Base-by-base conservation (phyloP, 2,797 vertebrate species). In the Ctenopoma multispine region DNA sequence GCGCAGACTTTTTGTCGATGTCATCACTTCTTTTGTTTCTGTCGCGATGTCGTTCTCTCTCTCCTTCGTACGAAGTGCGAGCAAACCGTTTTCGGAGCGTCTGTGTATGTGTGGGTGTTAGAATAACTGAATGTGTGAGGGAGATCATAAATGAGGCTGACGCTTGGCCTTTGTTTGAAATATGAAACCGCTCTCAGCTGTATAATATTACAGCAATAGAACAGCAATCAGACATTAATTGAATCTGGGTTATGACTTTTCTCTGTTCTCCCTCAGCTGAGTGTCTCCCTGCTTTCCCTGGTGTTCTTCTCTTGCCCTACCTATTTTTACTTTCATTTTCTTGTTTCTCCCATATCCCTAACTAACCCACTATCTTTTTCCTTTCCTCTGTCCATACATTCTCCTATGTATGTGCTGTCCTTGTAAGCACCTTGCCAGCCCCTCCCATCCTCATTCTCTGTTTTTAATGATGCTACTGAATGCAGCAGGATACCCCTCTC, bases 181-280 rank as follows among this genome's bases (percentile, higher is more conserved):
- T 89, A 90, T 92, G 87, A 92, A 90, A 90, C 80, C 14, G 80
- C 87, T 92, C 80, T 91, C 84, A 89, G 87, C 82, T 89, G 91
- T 86, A 79, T 84, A 84, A 90, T 90, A 92, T 92, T 88, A 90
- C 84, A 89, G 87, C 89, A 85, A 88, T 85, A 87, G 84, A 92
- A 89, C 88, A 75, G 91, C 89, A 90, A 89, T 92, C 90, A 91
- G 81, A 79, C 40, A 38, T 87, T 92, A 90, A 92, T 92, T 92
- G 86, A 91, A 92, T 93, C 85, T 87, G 81, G 89, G 87, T 90
- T 91, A 91, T 89, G 92, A 87, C 88, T 92, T 90, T 91, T 87
- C 79, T 67, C 72, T 92, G 83, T 88, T 88, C 85, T 88, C 63
- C 49, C 81, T 82, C 80, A 83, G 83, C 88, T 78, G 72, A 86